These are phyloP conservation scores for Rattus rattus DNA, from an alignment of 2,113 vertebrate genomes.

Conservation along the genomic window DNA sequence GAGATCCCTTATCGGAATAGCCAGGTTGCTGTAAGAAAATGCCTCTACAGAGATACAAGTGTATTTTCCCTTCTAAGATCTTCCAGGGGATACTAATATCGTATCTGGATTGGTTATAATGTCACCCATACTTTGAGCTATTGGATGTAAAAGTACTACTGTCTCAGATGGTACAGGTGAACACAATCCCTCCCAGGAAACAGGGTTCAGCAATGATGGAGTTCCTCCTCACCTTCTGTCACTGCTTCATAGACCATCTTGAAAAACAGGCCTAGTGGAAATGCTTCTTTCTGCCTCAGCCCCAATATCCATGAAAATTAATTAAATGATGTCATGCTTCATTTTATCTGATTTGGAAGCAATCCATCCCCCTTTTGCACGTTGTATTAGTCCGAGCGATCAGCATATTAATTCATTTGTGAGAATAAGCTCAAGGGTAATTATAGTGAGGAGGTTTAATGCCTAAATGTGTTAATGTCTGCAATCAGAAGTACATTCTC, in stretches of 20 bases:
- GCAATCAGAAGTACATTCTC: slow-evolving; percentile 89
- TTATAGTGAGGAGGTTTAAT: slow-evolving; percentile 88
- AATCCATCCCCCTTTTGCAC: slow-evolving; percentile 91
- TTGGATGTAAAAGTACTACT: not conserved
- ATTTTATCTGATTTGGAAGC: slow-evolving; percentile 94
- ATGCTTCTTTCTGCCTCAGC: slow-evolving; percentile 72
- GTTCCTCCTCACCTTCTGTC: not conserved
- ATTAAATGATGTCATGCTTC: slow-evolving; percentile 93
- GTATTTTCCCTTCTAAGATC: not conserved
- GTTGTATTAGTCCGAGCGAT: slow-evolving; percentile 86
- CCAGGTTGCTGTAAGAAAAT: too few species aligned
- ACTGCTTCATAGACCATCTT: slow-evolving; percentile 1
- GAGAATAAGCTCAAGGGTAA: slow-evolving; percentile 90
- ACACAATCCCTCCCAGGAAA: not conserved
- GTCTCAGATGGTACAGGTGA: not conserved
- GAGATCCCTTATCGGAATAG: too few species aligned
- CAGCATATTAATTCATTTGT: slow-evolving; percentile 91
- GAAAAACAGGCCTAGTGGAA: slow-evolving; percentile 56
- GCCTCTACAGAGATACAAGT: not conserved
- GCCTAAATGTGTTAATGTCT: slow-evolving; percentile 88
- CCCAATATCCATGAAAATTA: slow-evolving; percentile 89
- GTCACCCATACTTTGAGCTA: not conserved
- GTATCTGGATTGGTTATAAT: not conserved
- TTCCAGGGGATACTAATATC: not conserved
- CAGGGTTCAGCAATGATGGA: not conserved